Base-by-base conservation (phyloP, 2,797 vertebrate species). In the Centroberyx gerrardi region DNA sequence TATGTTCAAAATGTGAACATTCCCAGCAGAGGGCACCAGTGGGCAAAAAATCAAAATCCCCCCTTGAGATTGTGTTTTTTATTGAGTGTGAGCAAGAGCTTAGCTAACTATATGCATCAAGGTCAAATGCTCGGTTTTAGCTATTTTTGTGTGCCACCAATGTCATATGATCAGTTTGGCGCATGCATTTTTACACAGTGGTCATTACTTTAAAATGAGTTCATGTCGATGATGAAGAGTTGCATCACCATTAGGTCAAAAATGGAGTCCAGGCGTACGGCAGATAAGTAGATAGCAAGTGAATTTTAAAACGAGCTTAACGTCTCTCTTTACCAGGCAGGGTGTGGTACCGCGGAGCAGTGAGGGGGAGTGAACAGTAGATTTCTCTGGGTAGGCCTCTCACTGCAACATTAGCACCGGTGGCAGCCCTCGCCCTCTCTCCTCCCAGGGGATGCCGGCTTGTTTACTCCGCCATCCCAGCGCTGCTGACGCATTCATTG, bases 401-500 rank as follows among this genome's bases (percentile, higher is more conserved):
- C 68, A 48, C 72, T 49, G 63, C 82, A 66, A 63, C 73, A 61
- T 83, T 82, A 79, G 77, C 77, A 66, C 62, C 70, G 64, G 15
- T 67, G 67, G 72, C 74, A 70, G 78, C 38, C 77, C 46, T 59
- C 62, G 79, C 64, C 60, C 65, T 64, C n/a, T 62, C 38, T 56
- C 51, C 77, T 79, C 90, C 78, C 80, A 0, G 38, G 90, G 89
- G 92, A 90, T 8, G 67, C 36, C 27, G 15, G 82, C 89, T 93
- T 94, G 93, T 94, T 94, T 94, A 93, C 91, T 58, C 76, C 59
- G 62, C 77, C 66, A 0, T 80, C 90, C 87, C 86, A 60, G 76
- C 15, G 84, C 83, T 89, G 92, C 92, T 93, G 90, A 93, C 78
- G 87, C 89, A 82, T 82, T 90, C 83, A 80, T 82, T 68, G 49